phyloP scores from a whole-genome alignment of 2,113 vertebrate genomes.

The Hippocampus mohnikei region DNA sequence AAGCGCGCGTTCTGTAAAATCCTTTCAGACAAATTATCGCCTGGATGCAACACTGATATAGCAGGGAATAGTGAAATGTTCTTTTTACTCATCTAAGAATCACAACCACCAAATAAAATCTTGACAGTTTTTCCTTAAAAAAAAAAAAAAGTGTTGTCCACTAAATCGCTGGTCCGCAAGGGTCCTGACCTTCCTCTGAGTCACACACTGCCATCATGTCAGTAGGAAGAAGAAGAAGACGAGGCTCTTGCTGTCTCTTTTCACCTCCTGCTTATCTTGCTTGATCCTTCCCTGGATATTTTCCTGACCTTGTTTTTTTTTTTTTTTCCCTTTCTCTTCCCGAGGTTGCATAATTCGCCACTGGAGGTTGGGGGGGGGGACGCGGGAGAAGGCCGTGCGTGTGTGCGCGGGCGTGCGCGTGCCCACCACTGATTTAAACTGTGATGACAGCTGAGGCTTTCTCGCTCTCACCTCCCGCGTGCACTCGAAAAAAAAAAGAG shows the following conservation, averaged over 20 bases:
- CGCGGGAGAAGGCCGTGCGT: neutral
- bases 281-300: slow-evolving; percentile 6
- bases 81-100: neutral
- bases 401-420: neutral
- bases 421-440: slow-evolving; percentile 1
- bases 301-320: slow-evolving; percentile 11
- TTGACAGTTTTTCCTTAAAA: neutral
- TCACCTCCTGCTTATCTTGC: slow-evolving; percentile 2
- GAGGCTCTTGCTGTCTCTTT: neutral
- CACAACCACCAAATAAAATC: neutral
- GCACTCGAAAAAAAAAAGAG: slow-evolving; percentile 31
- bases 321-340: neutral
- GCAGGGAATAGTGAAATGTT: too few relatives aligned
- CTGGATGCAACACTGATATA: too few relatives aligned
- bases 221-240: neutral
- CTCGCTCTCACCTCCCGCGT: slow-evolving; percentile 46
- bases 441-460: slow-evolving; percentile 11
- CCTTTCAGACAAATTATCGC: too few relatives aligned
- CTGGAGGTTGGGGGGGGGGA: slow-evolving; percentile 1
- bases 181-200: neutral
- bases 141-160: neutral
- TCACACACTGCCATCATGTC: neutral
- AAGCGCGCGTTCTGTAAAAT: too few relatives aligned
- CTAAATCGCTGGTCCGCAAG: neutral
- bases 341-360: slow-evolving; percentile 1